Evolutionary conservation across 2,797 vertebrate genomes (phyloP), one percentile per base, ranked within the genome.

Genomic region (Rhabdomys pumilio): DNA sequence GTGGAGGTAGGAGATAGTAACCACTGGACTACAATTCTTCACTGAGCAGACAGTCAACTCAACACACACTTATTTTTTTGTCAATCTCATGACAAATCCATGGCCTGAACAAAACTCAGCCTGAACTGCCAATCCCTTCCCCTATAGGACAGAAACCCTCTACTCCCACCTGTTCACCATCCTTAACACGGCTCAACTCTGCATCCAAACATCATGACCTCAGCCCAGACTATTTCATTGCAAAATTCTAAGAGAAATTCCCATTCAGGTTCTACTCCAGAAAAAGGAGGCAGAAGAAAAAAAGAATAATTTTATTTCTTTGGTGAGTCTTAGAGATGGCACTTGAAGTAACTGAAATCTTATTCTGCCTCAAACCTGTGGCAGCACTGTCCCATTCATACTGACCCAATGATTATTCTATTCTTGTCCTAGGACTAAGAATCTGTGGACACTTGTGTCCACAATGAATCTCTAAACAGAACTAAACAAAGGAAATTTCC

Each of bases 231-330:
- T 69, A 81, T 91, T 82, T 79, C 61, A 95, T 17, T 53, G 61
- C 65, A 95, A 77, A 24, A 47, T 69, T 93, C 77, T 76, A 65
- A 94, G 55, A 94, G 61, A 91, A 94, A 92, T 67, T 67, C 63
- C 67, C 79, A 81, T 31, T 94, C 50, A 94, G 26, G 83, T 63
- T 94, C 75, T 84, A 91, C 3, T 47, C 14, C 34, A 97, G 31
- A 90, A 22, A 44, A 73, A 50, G 15, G 53, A 57, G 44, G 47
- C 3, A 69, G 19, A 50, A 41, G 22, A 38, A 79, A 34, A 34
- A 86, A 86, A 88, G 19, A 90, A 91, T 19, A 87, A 86, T 47
- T 20, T 95, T 29, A 94, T 31, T 93, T 91, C 59, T 77, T 31
- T 6, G 29, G 47, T 57, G 53, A 63, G 34, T 50, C 44, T 63